phyloP scores from a whole-genome alignment of 2,888 invertebrate genomes.

The Acanthoscelides obtectus region DNA sequence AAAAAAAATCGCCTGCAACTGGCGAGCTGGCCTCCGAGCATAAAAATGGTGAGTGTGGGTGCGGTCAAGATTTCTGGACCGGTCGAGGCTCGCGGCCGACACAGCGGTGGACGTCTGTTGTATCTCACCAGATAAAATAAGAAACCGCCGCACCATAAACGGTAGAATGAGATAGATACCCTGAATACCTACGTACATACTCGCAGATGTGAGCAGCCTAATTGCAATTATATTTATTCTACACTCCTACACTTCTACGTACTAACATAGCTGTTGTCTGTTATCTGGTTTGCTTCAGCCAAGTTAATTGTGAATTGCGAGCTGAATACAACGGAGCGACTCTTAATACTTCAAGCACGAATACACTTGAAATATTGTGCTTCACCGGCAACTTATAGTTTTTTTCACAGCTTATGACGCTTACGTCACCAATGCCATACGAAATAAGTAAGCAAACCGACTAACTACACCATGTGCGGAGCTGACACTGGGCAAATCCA shows the following conservation, averaged over 20 bases:
- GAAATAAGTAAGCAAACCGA: no score
- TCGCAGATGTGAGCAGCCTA: not conserved
- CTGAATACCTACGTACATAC: not conserved
- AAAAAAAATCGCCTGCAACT: not conserved
- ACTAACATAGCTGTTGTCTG: no score
- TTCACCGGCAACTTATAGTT: no score
- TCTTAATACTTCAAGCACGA: not conserved
- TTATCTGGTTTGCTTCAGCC: not conserved
- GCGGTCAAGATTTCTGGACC: not conserved
- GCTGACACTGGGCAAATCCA: no score
- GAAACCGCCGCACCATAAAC: not conserved
- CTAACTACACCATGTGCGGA: no score
- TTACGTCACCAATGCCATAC: no score
- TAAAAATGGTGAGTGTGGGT: not conserved
- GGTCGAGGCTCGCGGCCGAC: not conserved
- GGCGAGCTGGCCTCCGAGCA: not conserved
- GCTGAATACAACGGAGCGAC: not conserved
- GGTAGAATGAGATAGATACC: not conserved
- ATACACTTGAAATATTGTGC: no score
- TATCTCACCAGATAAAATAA: not conserved
- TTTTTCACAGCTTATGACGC: no score
- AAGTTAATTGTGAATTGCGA: not conserved
- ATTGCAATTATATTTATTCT: not conserved
- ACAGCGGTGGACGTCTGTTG: not conserved
- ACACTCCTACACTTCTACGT: not conserved